phyloP scores from a whole-genome alignment of 1,140 invertebrate species.

The Macrobrachium rosenbergii region DNA sequence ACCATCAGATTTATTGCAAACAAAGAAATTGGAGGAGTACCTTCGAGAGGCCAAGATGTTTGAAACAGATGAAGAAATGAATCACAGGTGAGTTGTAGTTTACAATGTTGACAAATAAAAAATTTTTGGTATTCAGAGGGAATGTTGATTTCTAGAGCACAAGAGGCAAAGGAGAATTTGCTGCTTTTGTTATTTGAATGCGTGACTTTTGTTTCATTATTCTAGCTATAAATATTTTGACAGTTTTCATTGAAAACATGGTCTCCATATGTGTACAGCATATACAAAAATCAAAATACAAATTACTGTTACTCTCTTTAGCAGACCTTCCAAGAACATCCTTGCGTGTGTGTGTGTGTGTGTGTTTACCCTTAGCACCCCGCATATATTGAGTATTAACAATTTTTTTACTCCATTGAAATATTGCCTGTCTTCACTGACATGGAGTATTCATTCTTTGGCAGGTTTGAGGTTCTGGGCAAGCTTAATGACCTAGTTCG shows the following conservation, averaged over 20 bases:
- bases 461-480: constrained; percentile 76
- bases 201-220: too few species aligned
- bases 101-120: not conserved
- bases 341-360: too few species aligned
- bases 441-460: constrained; percentile 31
- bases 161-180: not conserved
- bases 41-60: constrained; percentile 91
- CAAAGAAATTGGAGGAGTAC: constrained; percentile 85
- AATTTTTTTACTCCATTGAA: not conserved
- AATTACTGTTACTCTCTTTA: too few species aligned
- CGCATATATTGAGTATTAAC: not conserved
- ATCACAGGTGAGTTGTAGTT: constrained; percentile 78
- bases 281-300: too few species aligned
- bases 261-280: too few species aligned
- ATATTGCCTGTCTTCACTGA: not conserved
- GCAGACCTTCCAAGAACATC: too few species aligned
- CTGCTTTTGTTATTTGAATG: not conserved
- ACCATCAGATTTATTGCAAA: constrained; percentile 84
- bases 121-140: not conserved
- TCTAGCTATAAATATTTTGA: too few species aligned
- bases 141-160: too few species aligned
- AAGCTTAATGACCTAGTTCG: constrained; percentile 92
- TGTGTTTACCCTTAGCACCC: not conserved
- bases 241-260: too few species aligned
- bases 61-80: constrained; percentile 90